These are phyloP conservation scores for Priocnemis perturbator DNA, from an alignment of 2,888 invertebrate genomes.

Conservation along the genomic window DNA sequence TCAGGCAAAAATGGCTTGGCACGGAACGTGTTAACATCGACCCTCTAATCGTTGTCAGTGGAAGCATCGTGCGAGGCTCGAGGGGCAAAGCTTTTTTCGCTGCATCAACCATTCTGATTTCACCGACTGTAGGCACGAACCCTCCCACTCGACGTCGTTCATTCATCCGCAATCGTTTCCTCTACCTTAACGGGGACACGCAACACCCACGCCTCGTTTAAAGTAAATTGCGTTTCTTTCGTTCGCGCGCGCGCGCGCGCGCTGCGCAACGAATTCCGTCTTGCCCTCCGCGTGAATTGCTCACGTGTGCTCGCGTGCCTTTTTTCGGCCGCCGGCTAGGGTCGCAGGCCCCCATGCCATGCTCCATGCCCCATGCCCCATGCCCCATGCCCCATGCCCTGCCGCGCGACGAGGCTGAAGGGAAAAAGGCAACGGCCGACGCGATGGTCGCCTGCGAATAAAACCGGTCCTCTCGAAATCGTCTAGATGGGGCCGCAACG, in stretches of 20 bases:
- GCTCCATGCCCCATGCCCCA: too few species aligned
- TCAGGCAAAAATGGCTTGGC: too few species aligned
- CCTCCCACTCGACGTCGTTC: constrained; percentile 28
- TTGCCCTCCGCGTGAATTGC: background rate
- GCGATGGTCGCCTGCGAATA: constrained; percentile 19
- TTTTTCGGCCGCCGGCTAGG: too few species aligned
- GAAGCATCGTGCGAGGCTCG: too few species aligned
- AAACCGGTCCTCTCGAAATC: constrained; percentile 49
- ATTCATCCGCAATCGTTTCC: constrained; percentile 46
- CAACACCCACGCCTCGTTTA: constrained; percentile 24
- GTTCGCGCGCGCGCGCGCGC: constrained; percentile 1
- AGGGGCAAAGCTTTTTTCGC: too few species aligned
- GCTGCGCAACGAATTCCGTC: constrained; percentile 12
- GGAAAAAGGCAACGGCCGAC: constrained; percentile 11
- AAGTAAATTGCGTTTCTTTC: constrained; percentile 34
- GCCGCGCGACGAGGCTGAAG: background rate
- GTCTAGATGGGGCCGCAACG: constrained; percentile 29
- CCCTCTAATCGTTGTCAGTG: too few species aligned
- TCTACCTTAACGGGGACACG: constrained; percentile 21
- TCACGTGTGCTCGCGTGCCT: too few species aligned
- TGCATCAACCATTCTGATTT: too few species aligned
- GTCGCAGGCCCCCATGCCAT: too few species aligned
- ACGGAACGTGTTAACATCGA: too few species aligned
- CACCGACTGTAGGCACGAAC: background rate
- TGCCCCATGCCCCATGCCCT: too few species aligned